Conservation (phyloP, 92 coral and sea anemone genomes). For the Metridium senile region DNA sequence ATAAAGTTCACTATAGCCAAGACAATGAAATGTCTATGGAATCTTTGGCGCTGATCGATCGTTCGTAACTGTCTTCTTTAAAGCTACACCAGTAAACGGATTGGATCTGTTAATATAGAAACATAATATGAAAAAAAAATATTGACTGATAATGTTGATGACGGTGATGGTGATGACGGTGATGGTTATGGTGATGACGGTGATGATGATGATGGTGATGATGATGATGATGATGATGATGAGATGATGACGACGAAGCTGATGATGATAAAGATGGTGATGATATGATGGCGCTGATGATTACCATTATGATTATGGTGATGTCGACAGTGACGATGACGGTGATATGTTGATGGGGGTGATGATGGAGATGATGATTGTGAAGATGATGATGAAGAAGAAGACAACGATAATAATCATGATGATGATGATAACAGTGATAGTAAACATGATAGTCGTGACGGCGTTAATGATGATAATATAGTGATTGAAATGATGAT, state of each 20-base stretch:
- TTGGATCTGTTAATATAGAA: constrained; percentile 28
- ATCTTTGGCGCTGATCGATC: constrained; percentile 65
- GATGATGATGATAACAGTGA: not conserved
- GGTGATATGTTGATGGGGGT: not conserved
- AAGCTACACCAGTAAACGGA: constrained; percentile 52
- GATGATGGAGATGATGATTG: not conserved
- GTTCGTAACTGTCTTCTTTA: constrained; percentile 57
- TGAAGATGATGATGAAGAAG: not conserved
- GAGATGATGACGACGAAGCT: not conserved
- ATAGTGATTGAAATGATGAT: not conserved
- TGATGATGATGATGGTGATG: not conserved
- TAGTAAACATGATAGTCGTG: not conserved
- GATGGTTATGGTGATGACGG: constrained; percentile 7
- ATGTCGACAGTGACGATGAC: not conserved
- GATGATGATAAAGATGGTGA: not conserved
- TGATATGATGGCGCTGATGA: not conserved
- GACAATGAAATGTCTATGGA: not conserved
- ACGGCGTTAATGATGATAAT: not conserved
- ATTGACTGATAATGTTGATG: not conserved
- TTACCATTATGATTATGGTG: not conserved
- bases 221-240: not conserved
- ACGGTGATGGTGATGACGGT: not conserved
- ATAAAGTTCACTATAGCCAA: not conserved
- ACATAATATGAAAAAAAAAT: not conserved
- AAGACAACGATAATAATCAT: not conserved